Evolutionary conservation across 2,888 invertebrate genomes (phyloP).

Genomic region (Cantharis lateralis): DNA sequence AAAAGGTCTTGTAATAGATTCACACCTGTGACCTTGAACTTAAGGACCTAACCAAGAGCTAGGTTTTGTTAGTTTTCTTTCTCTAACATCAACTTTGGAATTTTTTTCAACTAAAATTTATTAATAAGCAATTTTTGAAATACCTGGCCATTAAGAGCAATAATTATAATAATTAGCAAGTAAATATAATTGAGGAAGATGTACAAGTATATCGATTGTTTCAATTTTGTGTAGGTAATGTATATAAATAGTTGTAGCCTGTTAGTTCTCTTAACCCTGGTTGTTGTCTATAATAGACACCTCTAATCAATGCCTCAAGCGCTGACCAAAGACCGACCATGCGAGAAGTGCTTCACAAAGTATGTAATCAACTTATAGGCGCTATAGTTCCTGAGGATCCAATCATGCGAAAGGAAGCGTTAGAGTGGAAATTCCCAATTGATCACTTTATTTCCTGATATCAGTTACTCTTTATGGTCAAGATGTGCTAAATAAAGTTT

Average conservation of each 20-base stretch:
- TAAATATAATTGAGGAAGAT: background rate
- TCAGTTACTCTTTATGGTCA: slow-evolving; percentile 32
- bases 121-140: too few species aligned
- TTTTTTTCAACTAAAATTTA: too few species aligned
- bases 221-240: slow-evolving; percentile 6
- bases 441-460: slow-evolving; percentile 47
- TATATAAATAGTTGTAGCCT: slow-evolving; percentile 14
- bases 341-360: slow-evolving; percentile 54
- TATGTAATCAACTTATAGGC: slow-evolving; percentile 54
- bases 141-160: too few species aligned
- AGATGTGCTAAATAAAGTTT: slow-evolving; percentile 23
- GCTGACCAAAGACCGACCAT: slow-evolving; percentile 46
- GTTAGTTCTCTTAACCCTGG: slow-evolving; percentile 28
- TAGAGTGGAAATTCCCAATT: slow-evolving; percentile 52
- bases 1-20: too few species aligned
- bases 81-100: too few species aligned
- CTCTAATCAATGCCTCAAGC: slow-evolving; percentile 41
- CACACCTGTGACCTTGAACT: too few species aligned
- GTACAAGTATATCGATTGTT: slow-evolving; percentile 1
- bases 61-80: too few species aligned
- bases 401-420: slow-evolving; percentile 53
- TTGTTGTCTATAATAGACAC: slow-evolving; percentile 30
- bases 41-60: too few species aligned
- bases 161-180: too few species aligned
- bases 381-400: slow-evolving; percentile 52